These are phyloP conservation scores for Streptopelia turtur DNA, from an alignment of 2,797 vertebrate species.

Conservation along the genomic window DNA sequence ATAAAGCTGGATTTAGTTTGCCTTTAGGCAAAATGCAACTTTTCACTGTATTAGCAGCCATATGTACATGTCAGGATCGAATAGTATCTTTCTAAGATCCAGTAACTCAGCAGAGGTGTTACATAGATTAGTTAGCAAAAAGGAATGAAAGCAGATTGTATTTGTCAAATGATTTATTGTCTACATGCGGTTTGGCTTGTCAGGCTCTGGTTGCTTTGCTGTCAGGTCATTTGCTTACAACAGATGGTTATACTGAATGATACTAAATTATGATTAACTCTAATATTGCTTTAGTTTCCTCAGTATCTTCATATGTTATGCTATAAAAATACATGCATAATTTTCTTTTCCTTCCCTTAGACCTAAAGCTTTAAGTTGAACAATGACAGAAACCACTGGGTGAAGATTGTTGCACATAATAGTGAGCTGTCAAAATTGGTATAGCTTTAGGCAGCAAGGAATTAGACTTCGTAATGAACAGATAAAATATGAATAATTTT, in stretches of 20 bases:
- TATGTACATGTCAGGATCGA: background rate
- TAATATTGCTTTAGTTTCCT: slow-evolving; percentile 8
- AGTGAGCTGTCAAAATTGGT: background rate
- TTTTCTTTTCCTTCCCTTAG: background rate
- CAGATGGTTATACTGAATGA: slow-evolving; percentile 2
- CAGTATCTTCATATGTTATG: background rate
- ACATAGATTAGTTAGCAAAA: slow-evolving; percentile 39
- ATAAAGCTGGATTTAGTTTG: slow-evolving; percentile 41
- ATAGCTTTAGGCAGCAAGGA: background rate
- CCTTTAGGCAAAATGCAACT: slow-evolving; percentile 37
- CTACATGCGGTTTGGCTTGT: background rate
- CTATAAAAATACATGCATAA: background rate
- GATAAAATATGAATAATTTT: background rate
- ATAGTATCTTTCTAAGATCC: slow-evolving; percentile 8
- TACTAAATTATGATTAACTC: slow-evolving; percentile 26
- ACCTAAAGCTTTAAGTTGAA: background rate
- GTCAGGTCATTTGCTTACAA: slow-evolving; percentile 17
- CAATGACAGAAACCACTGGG: background rate
- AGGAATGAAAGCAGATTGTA: slow-evolving; percentile 36
- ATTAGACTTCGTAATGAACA: background rate
- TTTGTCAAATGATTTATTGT: slow-evolving; percentile 58
- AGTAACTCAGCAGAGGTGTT: slow-evolving; percentile 29
- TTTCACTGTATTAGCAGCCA: slow-evolving; percentile 28
- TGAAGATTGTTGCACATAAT: background rate
- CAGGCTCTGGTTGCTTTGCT: background rate